Base-by-base conservation (phyloP, 2,113 vertebrate genomes). In the Nibea albiflora region DNA sequence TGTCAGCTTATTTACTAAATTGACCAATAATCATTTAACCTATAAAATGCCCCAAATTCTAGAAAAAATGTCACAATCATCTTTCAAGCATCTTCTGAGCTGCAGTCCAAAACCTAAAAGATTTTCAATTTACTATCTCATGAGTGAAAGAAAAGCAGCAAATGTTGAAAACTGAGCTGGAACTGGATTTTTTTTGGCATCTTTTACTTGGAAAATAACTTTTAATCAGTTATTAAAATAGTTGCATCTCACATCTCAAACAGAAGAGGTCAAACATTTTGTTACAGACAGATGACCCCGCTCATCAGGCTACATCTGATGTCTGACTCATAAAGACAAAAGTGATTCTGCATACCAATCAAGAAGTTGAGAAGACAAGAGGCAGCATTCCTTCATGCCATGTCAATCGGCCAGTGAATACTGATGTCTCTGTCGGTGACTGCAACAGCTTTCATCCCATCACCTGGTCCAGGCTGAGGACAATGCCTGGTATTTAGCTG, bases 381-480 rank as follows among this genome's bases (percentile, higher is more conserved):
- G 35, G 70, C 78, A 17, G 60, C 71, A 61, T 50, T 78, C 39
- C 64, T 63, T 66, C 35, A 35, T 44, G 56, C 62, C 75, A 68
- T 54, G 65, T 53, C 68, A 78, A 73, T 70, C 4, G 15, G 20
- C 46, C 17, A 0, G 26, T 52, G 85, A 83, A 89, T 78, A 86
- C 81, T 77, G 44, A 78, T 76, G 81, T 77, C 57, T 76, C 76
- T 2, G 28, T 73, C 64, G 76, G 52, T 47, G 76, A 52, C 76
- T 79, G 61, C 73, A 62, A 42, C 63, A 70, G 76, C 39, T 84
- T 82, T 81, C 77, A 58, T 87, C 65, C 80, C 75, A 77, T 92
- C 89, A 89, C 90, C 89, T 93, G 90, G 86, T 15, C 75, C 24
- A 3, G 70, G 31, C 82, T 20, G n/a, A 75, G 63, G 64, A 90